phyloP scores from a whole-genome alignment of 2,797 vertebrate species.

The Enteromius fasciolatus region DNA sequence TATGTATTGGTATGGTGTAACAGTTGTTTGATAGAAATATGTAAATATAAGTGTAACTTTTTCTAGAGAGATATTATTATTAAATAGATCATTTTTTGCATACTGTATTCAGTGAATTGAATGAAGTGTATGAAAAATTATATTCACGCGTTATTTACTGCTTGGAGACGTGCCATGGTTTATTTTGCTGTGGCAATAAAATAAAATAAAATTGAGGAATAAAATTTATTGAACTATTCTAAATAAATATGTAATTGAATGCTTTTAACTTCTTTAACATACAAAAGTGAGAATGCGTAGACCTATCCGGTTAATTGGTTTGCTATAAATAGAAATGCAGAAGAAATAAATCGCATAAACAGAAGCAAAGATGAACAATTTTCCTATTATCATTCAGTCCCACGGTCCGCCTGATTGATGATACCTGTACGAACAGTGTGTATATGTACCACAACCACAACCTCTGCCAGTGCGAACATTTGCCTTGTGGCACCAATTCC shows the following conservation, averaged over 20 bases:
- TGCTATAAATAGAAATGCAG: slow-evolving; percentile 21
- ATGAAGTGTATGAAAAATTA: too few relatives aligned
- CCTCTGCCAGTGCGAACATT: slow-evolving; percentile 97
- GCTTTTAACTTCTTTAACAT: neutral
- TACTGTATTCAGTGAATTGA: too few relatives aligned
- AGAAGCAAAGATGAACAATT: slow-evolving; percentile 36
- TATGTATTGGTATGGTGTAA: too few relatives aligned
- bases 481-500: slow-evolving; percentile 99
- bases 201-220: too few relatives aligned
- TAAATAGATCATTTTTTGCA: too few relatives aligned
- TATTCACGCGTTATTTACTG: too few relatives aligned
- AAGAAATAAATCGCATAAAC: slow-evolving; percentile 13
- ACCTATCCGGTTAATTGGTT: neutral
- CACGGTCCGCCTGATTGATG: slow-evolving; percentile 63
- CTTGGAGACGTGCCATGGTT: too few relatives aligned
- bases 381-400: slow-evolving; percentile 29
- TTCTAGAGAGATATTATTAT: too few relatives aligned
- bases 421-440: slow-evolving; percentile 83
- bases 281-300: neutral
- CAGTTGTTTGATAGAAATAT: too few relatives aligned
- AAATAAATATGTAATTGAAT: neutral
- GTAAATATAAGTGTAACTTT: too few relatives aligned
- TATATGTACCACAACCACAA: slow-evolving; percentile 88
- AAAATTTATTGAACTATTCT: neutral
- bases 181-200: too few relatives aligned